phyloP scores from a whole-genome alignment of 2,888 invertebrate genomes.

The Hemaris fuciformis region DNA sequence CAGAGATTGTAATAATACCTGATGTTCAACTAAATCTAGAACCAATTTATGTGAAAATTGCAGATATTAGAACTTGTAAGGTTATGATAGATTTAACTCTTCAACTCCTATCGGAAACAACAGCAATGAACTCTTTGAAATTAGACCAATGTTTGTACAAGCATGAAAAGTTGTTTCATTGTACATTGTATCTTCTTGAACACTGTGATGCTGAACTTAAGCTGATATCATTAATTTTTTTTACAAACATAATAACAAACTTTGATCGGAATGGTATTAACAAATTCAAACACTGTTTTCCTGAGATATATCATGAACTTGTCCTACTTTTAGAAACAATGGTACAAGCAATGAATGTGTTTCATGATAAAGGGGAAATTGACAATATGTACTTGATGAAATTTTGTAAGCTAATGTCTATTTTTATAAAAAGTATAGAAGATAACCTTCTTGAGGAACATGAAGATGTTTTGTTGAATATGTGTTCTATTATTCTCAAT shows the following conservation, averaged over 20 bases:
- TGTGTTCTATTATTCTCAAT: slow-evolving; percentile 49
- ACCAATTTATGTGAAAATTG: slow-evolving; percentile 63
- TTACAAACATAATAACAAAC: slow-evolving; percentile 53
- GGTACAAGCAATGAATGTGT: slow-evolving; percentile 47
- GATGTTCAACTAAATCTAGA: slow-evolving; percentile 64
- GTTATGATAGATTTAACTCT: slow-evolving; percentile 56
- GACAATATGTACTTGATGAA: slow-evolving; percentile 41
- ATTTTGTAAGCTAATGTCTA: slow-evolving; percentile 44
- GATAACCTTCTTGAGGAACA: slow-evolving; percentile 29
- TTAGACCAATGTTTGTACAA: slow-evolving; percentile 40
- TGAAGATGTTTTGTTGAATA: slow-evolving; percentile 41
- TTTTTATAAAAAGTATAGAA: slow-evolving; percentile 41
- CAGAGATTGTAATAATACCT: slow-evolving; percentile 58
- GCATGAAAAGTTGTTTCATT: slow-evolving; percentile 41
- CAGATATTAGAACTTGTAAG: slow-evolving; percentile 56
- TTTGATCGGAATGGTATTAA: slow-evolving; percentile 47
- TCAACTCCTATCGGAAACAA: slow-evolving; percentile 60
- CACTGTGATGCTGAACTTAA: slow-evolving; percentile 64
- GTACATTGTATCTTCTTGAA: slow-evolving; percentile 56
- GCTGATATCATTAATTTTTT: slow-evolving; percentile 56
- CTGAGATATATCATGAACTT: slow-evolving; percentile 43
- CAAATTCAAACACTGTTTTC: slow-evolving; percentile 48
- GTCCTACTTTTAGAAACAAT: slow-evolving; percentile 49
- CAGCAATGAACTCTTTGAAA: slow-evolving; percentile 54
- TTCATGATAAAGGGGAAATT: slow-evolving; percentile 60